phyloP scores from a whole-genome alignment of 2,797 vertebrate species.

The Pyrrhura leucotis region DNA sequence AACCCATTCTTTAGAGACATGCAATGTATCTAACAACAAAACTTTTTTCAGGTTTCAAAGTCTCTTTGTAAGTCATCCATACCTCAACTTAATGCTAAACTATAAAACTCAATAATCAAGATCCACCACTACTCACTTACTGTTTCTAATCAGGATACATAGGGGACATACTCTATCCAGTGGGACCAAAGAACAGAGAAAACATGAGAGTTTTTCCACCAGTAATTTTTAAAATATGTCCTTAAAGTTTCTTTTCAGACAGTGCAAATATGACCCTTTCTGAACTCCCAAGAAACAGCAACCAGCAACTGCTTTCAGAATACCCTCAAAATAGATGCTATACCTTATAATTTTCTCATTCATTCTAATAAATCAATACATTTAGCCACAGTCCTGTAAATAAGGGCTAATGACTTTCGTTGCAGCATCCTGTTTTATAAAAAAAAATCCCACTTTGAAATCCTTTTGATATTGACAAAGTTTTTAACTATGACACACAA shows the following conservation, averaged over 20 bases:
- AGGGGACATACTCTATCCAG: not conserved
- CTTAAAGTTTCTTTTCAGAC: not conserved
- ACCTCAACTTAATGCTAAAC: not conserved
- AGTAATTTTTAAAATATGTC: not conserved
- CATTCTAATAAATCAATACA: not conserved
- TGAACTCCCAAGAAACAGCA: not conserved
- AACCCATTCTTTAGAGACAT: not conserved
- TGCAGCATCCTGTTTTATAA: not conserved
- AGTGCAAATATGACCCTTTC: not conserved
- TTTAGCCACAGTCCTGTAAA: not conserved
- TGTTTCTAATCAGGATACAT: not conserved
- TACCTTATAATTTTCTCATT: not conserved
- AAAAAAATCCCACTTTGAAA: not conserved
- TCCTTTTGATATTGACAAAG: not conserved
- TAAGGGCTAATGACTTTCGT: not conserved
- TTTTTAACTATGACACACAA: not conserved
- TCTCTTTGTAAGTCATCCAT: not conserved
- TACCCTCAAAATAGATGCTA: not conserved
- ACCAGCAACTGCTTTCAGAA: not conserved
- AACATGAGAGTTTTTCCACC: fast-evolving
- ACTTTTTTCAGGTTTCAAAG: not conserved
- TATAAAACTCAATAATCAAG: not conserved
- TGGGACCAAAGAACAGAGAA: not conserved
- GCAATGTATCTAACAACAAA: not conserved
- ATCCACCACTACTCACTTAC: not conserved